These are phyloP conservation scores for Syrphus vitripennis DNA, from an alignment of 2,888 invertebrate genomes.

Conservation along the genomic window DNA sequence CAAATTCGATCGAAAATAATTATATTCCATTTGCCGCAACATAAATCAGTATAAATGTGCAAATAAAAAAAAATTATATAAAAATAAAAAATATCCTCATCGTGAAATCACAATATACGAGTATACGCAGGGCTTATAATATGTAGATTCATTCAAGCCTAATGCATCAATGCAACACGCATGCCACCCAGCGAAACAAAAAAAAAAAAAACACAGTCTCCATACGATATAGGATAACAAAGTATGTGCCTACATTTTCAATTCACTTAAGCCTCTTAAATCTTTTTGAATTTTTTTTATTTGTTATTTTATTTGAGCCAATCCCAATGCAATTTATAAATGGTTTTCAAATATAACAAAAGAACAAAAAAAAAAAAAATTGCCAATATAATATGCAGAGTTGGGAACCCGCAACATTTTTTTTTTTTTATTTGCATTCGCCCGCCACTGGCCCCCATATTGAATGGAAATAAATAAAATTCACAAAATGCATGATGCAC, in stretches of 20 bases:
- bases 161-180: constrained; percentile 71
- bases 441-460: constrained; percentile 15
- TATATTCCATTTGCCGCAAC: constrained; percentile 72
- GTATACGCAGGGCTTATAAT: constrained; percentile 58
- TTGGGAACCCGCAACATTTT: constrained; percentile 57
- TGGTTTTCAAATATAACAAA: constrained; percentile 40
- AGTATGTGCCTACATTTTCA: constrained; percentile 70
- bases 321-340: constrained; percentile 72
- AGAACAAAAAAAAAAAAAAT: constrained; percentile 8
- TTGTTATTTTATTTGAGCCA: constrained; percentile 41
- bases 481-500: constrained; percentile 68
- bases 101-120: constrained; percentile 47
- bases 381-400: constrained; percentile 65
- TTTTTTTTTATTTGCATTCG: neutral
- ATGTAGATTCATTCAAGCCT: constrained; percentile 57
- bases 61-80: constrained; percentile 25
- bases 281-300: constrained; percentile 34
- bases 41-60: constrained; percentile 62
- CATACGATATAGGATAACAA: constrained; percentile 44
- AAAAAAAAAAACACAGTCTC: constrained; percentile 29
- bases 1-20: constrained; percentile 70
- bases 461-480: constrained; percentile 67
- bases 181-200: constrained; percentile 55
- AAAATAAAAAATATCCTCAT: constrained; percentile 49
- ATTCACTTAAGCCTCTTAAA: constrained; percentile 71